Base-by-base conservation (phyloP, 2,113 vertebrate species). In the Pleuronectes platessa region DNA sequence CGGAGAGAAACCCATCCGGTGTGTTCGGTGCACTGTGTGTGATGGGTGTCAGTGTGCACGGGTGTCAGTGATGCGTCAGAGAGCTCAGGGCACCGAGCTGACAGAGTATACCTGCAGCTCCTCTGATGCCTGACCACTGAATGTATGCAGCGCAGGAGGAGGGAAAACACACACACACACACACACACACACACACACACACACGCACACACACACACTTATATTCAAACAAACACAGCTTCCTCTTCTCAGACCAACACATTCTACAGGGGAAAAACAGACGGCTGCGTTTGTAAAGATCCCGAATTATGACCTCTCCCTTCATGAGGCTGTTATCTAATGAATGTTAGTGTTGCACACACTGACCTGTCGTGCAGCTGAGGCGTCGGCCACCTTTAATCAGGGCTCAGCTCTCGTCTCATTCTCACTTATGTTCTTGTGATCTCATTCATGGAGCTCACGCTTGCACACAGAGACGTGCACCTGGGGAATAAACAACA, bases 41-140 rank as follows among this genome's bases (percentile, higher is more conserved):
- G 24, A 21, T 53, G 74, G 26, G 59, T 84, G 82, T 85, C 68
- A 73, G 75, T 76, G 75, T 55, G 56, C 17, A n/a, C 61, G 56
- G 63, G 69, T 76, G 71, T 76, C 77, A 76, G 70, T 74, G 81
- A 81, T 63, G 79, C 74, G 71, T 75, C 83, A 79, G 49, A 86
- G 78, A 83, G 51, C 51, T 54, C 20, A 49, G 15, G 45, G 45
- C 45, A 49, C 45, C 17, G 45, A 49, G 67, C 81, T 86, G 86
- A 86, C 79, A 88, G 81, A 79, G 37, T 72, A 67, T 66, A 71
- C 40, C 76, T 76, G 66, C 73, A 60, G 37, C 76, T 79, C 73
- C 71, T 83, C 74, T 70, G 59, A 78, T 71, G 59, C 71, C 53
- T 78, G 67, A 79, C 80, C 70, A 24, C 61, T 70, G 56, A 27